Percentiles rank a stretch among this genome's conserved stretches.
phyloP scores from a whole-genome alignment of 2,888 invertebrate genomes.

The Blastobasis adustella region DNA sequence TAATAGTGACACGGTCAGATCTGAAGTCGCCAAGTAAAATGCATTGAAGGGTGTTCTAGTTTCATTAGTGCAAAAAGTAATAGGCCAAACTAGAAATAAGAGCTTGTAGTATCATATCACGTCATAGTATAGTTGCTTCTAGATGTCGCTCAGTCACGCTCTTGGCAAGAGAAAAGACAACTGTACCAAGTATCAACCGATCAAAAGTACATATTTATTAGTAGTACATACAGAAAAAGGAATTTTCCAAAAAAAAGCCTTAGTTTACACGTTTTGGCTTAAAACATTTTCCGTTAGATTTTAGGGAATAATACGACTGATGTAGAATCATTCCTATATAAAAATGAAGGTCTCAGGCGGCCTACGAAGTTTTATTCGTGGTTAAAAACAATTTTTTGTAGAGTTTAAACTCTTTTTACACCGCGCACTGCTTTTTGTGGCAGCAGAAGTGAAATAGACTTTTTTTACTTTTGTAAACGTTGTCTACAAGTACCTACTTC shows the following conservation, averaged over 20 bases:
- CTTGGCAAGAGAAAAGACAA: slow-evolving; percentile 24
- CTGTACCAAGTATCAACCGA: slow-evolving; percentile 23
- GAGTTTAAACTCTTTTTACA: slow-evolving; percentile 14
- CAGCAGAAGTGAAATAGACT: slow-evolving; percentile 8
- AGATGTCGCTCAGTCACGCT: slow-evolving; percentile 16
- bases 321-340: slow-evolving; percentile 25
- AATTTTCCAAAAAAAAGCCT: slow-evolving; percentile 3
- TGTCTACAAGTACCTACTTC: no score
- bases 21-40: no score
- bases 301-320: slow-evolving; percentile 28
- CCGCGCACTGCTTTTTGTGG: slow-evolving; percentile 9
- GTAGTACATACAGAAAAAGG: slow-evolving; percentile 22
- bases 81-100: slow-evolving; percentile 46
- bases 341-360: slow-evolving; percentile 11
- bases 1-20: no score
- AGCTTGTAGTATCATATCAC: slow-evolving; percentile 13
- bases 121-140: neutral
- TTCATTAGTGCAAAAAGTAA: slow-evolving; percentile 7
- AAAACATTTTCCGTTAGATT: slow-evolving; percentile 13
- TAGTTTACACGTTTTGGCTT: slow-evolving; percentile 4
- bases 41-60: neutral
- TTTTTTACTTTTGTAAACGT: slow-evolving; percentile 11
- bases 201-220: slow-evolving; percentile 26
- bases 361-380: slow-evolving; percentile 19
- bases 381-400: slow-evolving; percentile 19